Base-by-base conservation (phyloP, 2,797 vertebrate species). In the Argya squamiceps region DNA sequence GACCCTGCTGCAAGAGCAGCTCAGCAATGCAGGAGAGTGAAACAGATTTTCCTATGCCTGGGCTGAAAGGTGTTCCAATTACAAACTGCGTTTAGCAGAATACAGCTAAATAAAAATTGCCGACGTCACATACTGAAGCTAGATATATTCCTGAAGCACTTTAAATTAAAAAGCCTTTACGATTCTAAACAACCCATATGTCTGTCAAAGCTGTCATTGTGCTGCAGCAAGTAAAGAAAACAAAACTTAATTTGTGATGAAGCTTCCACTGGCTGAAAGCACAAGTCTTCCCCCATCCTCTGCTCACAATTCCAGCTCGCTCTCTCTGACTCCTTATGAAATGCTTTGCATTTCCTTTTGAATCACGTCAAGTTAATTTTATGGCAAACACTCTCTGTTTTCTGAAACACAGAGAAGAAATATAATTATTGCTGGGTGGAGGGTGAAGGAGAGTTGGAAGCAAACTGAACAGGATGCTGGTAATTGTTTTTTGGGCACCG, bases 171-270 rank as follows among this genome's bases (percentile, higher is more conserved):
- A 97, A 94, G 94, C 90, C 96, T 96, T 94, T 92, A 95, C 3
- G 15, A 89, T 91, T 95, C 94, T 95, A 97, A 97, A 97, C 89
- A 97, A 96, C 95, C 91, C 97, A 96, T 97, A 97, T 96, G 97
- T 97, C 97, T 98, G 96, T 97, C 96, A 97, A 95, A 93, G 81
- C 96, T 97, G 97, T 97, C 97, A 93, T 87, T 94, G 94, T 95
- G 93, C 90, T 91, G 94, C 91, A 96, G 92, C 92, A 95, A 96
- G 91, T 75, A 95, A 96, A 96, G 92, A 95, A 97, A 98, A 96
- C 91, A 89, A 94, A 97, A 97, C 82, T 96, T 97, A 96, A 97
- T 97, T 97, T 97, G 96, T 87, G 84, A 92, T 86, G 97, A 97
- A 97, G 95, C 86, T 93, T 97, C 91, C 89, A 53, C 55, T 12